Conservation (phyloP, 2,888 invertebrate genomes). For the Dioctria linearis region DNA sequence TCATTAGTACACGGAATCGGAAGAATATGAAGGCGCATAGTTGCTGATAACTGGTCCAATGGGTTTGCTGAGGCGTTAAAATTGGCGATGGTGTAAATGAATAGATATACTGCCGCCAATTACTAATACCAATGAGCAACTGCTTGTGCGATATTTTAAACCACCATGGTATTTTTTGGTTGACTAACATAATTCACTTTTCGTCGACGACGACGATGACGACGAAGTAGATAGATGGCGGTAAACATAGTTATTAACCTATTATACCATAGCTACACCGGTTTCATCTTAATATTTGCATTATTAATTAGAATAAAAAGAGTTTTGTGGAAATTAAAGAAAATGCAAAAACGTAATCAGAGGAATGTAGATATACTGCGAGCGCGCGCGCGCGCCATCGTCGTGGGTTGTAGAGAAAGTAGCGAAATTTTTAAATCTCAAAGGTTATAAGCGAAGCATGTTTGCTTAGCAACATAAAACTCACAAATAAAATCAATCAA, state of each 20-base stretch:
- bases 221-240: background rate
- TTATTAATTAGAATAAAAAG: conserved; percentile 30
- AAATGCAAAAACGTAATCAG: conserved; percentile 33
- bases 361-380: conserved; percentile 21
- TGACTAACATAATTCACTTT: conserved; percentile 30
- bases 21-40: conserved; percentile 55
- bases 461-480: conserved; percentile 13
- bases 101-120: conserved; percentile 8
- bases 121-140: background rate
- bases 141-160: conserved; percentile 9
- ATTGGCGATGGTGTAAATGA: conserved; percentile 24
- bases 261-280: background rate
- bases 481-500: background rate
- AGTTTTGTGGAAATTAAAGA: conserved; percentile 14
- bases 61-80: conserved; percentile 32
- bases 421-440: conserved; percentile 35
- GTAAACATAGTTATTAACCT: conserved; percentile 25
- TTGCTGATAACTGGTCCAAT: conserved; percentile 23
- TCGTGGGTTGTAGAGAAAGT: conserved; percentile 16
- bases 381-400: background rate
- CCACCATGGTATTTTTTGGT: background rate
- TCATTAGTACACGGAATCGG: conserved; percentile 61
- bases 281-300: conserved; percentile 35
- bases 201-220: no score
- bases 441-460: conserved; percentile 24